These are phyloP conservation scores for Heterocephalus glaber DNA, from an alignment of 2,113 vertebrate species.

Conservation along the genomic window DNA sequence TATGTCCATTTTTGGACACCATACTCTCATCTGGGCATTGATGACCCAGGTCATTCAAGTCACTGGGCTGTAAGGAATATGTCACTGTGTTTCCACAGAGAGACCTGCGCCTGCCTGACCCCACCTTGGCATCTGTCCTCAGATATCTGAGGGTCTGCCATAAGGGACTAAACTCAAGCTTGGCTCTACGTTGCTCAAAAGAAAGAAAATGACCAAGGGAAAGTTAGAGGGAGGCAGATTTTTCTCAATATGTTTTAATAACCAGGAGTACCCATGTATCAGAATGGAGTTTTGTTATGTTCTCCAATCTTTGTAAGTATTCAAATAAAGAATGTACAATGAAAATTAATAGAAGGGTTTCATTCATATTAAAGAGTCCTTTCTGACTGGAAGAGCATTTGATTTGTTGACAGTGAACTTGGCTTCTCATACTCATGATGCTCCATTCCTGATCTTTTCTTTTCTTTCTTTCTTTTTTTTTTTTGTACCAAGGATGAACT, in stretches of 20 bases:
- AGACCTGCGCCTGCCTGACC: neutral
- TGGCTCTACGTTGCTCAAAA: neutral
- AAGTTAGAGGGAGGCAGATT: constrained; percentile 21
- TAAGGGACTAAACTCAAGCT: neutral
- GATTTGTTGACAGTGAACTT: neutral
- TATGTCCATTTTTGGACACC: neutral
- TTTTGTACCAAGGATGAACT: too few relatives aligned
- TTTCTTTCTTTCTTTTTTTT: neutral
- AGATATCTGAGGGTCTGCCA: neutral
- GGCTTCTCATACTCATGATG: neutral
- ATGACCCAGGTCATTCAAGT: constrained; percentile 4
- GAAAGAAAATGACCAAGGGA: neutral
- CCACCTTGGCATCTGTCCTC: neutral
- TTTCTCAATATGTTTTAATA: neutral
- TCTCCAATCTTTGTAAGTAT: neutral
- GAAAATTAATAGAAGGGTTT: neutral
- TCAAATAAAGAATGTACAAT: neutral
- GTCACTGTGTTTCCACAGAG: neutral
- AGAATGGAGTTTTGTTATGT: neutral
- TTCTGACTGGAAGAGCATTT: neutral
- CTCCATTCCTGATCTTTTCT: neutral
- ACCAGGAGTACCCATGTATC: neutral
- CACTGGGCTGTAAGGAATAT: neutral
- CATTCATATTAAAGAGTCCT: neutral
- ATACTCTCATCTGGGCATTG: neutral